phyloP scores from a whole-genome alignment of 1,140 invertebrate species.

The Aphelenchoides avenae region DNA sequence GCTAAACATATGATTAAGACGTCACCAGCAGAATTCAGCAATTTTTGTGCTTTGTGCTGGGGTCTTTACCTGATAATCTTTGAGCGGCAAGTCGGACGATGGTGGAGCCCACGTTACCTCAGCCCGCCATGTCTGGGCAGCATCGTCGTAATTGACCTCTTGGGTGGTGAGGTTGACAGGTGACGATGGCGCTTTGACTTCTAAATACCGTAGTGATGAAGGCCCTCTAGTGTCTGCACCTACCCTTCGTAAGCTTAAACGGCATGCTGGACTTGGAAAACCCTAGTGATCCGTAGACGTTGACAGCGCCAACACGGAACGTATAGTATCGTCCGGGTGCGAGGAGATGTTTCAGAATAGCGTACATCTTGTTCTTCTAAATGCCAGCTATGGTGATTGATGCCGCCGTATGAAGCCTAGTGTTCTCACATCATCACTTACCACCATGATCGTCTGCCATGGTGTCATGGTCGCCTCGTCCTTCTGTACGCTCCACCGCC shows the following conservation, averaged over 20 bases:
- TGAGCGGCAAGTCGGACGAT: constrained; percentile 48
- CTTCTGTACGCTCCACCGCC: constrained; percentile 50
- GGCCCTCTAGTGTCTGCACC: not conserved
- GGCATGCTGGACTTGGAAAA: constrained; percentile 43
- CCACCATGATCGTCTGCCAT: constrained; percentile 52
- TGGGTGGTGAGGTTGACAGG: constrained; percentile 46
- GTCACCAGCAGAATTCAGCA: no score
- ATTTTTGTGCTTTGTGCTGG: no score
- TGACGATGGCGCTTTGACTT: constrained; percentile 43
- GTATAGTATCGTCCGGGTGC: constrained; percentile 52
- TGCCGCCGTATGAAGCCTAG: no score
- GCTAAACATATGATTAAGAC: constrained; percentile 3
- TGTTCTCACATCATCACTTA: constrained; percentile 3
- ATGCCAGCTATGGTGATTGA: constrained; percentile 12
- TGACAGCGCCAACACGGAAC: constrained; percentile 49
- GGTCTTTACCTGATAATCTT: constrained; percentile 49
- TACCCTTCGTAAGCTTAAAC: constrained; percentile 51
- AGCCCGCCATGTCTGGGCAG: constrained; percentile 16
- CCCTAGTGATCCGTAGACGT: constrained; percentile 34
- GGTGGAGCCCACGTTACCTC: constrained; percentile 45
- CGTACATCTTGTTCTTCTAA: constrained; percentile 55
- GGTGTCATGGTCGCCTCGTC: constrained; percentile 46
- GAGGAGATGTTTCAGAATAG: constrained; percentile 52
- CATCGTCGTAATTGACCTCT: constrained; percentile 2
- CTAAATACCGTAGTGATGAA: not conserved